phyloP scores from a whole-genome alignment of 2,888 invertebrate species.

The Ophion ellenae region DNA sequence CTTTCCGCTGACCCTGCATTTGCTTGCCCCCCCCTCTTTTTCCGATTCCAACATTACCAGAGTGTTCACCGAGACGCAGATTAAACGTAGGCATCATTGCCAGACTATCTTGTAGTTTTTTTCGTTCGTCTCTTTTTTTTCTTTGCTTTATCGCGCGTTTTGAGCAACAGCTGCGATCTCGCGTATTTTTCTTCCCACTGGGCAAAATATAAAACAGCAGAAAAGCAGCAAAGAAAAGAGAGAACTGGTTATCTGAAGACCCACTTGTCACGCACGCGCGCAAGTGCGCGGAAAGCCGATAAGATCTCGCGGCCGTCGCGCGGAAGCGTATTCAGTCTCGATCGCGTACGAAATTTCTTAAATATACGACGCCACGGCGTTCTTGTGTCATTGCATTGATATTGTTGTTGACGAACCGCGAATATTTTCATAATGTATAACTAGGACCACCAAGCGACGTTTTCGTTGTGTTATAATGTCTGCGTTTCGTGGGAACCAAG shows the following conservation, averaged over 20 bases:
- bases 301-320: background rate
- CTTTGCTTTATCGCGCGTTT: background rate
- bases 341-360: background rate
- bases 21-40: too few relatives aligned
- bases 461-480: slow-evolving; percentile 38
- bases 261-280: slow-evolving; percentile 4
- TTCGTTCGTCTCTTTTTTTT: background rate
- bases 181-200: slow-evolving; percentile 1
- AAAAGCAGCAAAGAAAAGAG: background rate
- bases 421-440: slow-evolving; percentile 33
- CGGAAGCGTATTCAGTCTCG: background rate
- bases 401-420: background rate
- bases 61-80: too few relatives aligned
- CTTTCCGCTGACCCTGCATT: too few relatives aligned
- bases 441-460: slow-evolving; percentile 2
- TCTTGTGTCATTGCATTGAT: slow-evolving; percentile 6
- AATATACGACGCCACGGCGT: slow-evolving; percentile 4
- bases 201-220: background rate
- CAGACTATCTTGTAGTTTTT: too few relatives aligned
- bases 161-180: background rate
- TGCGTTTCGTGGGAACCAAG: background rate
- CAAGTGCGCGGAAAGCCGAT: slow-evolving; percentile 5
- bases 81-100: too few relatives aligned
- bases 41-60: too few relatives aligned
- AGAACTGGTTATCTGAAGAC: slow-evolving; percentile 18